Percentiles rank a stretch among this genome's conserved stretches.
These are phyloP conservation scores for Holcopasites calliopsidis DNA, from an alignment of 1,140 invertebrate genomes.

Conservation along the genomic window DNA sequence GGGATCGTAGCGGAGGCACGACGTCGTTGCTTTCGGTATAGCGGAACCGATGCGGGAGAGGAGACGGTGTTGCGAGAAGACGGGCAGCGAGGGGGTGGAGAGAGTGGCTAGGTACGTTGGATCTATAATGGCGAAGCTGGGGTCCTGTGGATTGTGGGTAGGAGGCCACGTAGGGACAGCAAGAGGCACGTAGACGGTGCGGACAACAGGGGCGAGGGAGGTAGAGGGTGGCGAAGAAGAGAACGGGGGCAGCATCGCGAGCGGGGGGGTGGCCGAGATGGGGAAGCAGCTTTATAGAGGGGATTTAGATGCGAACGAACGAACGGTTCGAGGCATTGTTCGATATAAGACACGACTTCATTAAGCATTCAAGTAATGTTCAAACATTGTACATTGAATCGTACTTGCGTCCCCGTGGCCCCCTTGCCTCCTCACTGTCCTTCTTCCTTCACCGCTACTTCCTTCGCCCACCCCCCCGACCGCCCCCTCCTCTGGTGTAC, in stretches of 20 bases:
- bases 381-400: conserved; percentile 73
- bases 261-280: conserved; percentile 37
- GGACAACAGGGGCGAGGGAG: not conserved
- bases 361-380: conserved; percentile 78
- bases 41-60: conserved; percentile 13
- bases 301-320: conserved; percentile 65
- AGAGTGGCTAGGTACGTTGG: conserved; percentile 11
- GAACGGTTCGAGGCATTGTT: conserved; percentile 75
- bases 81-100: conserved; percentile 3
- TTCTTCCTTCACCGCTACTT: not conserved
- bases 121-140: conserved; percentile 45
- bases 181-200: conserved; percentile 19
- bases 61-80: conserved; percentile 25
- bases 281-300: conserved; percentile 56
- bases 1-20: conserved; percentile 36
- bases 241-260: conserved; percentile 51
- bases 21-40: conserved; percentile 43
- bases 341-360: conserved; percentile 76
- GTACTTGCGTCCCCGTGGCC: conserved; percentile 56
- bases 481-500: not conserved
- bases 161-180: conserved; percentile 30
- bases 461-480: not conserved
- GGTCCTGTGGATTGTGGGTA: not conserved
- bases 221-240: conserved; percentile 40
- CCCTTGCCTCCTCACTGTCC: not conserved